Conservation (phyloP, 2,888 invertebrate genomes). For the Encarsia formosa region DNA sequence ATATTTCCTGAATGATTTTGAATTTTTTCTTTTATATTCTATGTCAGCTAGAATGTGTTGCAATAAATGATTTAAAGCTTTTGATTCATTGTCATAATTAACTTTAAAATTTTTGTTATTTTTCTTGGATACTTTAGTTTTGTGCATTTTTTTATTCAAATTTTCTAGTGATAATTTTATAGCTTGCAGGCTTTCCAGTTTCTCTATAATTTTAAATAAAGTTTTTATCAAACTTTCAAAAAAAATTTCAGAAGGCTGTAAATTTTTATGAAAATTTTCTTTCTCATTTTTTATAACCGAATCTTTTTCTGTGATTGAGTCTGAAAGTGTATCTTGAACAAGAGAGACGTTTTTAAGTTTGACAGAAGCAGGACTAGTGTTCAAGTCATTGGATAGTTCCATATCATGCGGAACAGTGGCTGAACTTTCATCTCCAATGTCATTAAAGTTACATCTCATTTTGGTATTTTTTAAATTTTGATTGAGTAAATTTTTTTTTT, state of each 20-base stretch:
- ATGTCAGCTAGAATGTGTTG: neutral
- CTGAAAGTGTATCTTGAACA: too few relatives aligned
- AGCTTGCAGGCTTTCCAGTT: slow-evolving; percentile 5
- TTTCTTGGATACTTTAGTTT: slow-evolving; percentile 2
- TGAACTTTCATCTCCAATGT: too few relatives aligned
- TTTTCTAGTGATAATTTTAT: slow-evolving; percentile 7
- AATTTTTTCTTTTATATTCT: slow-evolving; percentile 5
- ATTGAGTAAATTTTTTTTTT: too few relatives aligned
- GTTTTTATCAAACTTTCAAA: slow-evolving; percentile 12
- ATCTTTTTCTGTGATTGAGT: slow-evolving; percentile 6
- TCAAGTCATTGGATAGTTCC: neutral
- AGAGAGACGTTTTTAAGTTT: slow-evolving; percentile 14
- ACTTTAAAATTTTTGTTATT: neutral
- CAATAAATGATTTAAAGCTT: neutral
- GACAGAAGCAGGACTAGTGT: slow-evolving; percentile 2
- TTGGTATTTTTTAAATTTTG: too few relatives aligned
- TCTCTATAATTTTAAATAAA: slow-evolving; percentile 8
- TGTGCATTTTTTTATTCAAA: slow-evolving; percentile 1
- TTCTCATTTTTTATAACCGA: neutral
- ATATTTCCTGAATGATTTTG: slow-evolving; percentile 2
- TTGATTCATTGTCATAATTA: slow-evolving; percentile 1
- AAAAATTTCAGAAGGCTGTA: slow-evolving; percentile 2
- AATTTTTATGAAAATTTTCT: neutral
- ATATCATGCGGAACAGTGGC: too few relatives aligned
- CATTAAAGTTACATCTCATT: too few relatives aligned